Evolutionary conservation across 2,888 invertebrate genomes (phyloP), one percentile per base, ranked within the genome.

Genomic region (Andrena bucephala): DNA sequence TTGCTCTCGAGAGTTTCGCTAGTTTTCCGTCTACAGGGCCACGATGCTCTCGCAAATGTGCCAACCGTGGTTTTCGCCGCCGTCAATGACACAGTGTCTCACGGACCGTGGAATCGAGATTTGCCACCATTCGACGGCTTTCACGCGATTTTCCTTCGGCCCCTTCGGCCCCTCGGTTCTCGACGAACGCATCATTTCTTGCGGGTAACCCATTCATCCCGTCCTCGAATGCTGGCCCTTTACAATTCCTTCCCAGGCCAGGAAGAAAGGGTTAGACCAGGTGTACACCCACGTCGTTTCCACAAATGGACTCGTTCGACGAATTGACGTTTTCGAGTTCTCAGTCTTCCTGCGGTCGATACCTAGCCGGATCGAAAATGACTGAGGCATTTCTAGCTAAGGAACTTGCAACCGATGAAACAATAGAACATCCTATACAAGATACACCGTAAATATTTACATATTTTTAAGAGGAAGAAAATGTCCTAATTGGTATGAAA

Each of bases 181-280:
- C 27, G 5, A 59, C 60, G 80, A 20, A 24, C 62, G 83, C 74
- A 80, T 81, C 72, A 52, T 72, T 77, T 48, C 65, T 86, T 69
- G 70, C 60, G 66, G 71, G 16, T 63, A 73, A 62, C 24, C 83
- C 67, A 87, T 87, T 84, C 73, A 85, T 52, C 16, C 60, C 48
- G 54, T 50, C 24, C 77, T 48, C 69, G 54, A 76, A 68, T 73
- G 66, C 60, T 52, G 36, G 20, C 29, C 16, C 70, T 33, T 77
- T 50, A 57, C 66, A 74, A 76, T 77, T 62, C n/a, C 59, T 69
- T 63, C 60, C 24, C 59, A 54, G 65, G 59, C 2, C 60, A 13
- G 50, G 63, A 80, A 70, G 77, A 87, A 87, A 85, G 81, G 84
- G 84, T 82, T 87, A 70, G 60, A 8, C 84, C 87, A 87, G 88